Conservation (phyloP, 2,888 invertebrate species). For the Nomada flava region DNA sequence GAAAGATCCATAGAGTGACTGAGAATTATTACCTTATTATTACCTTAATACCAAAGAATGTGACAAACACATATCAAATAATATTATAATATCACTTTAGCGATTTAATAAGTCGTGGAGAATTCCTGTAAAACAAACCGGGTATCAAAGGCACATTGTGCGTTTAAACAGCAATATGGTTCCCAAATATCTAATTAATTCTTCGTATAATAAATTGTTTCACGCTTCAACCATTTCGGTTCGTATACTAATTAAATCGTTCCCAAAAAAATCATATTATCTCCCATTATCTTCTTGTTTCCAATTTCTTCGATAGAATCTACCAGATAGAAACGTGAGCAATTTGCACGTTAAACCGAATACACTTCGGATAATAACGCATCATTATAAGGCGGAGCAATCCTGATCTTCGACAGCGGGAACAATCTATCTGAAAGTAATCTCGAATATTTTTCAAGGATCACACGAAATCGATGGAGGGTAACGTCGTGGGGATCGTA, state of each 20-base stretch:
- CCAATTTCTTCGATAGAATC: conserved; percentile 13
- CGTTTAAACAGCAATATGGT: no score
- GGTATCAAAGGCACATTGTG: no score
- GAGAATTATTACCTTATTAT: no score
- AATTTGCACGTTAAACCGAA: conserved; percentile 25
- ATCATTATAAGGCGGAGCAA: conserved; percentile 29
- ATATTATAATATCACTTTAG: no score
- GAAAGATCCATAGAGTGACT: no score
- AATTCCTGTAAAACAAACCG: no score
- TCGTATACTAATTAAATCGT: background rate
- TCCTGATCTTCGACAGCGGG: background rate
- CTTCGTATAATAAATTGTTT: no score
- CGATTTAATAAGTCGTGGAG: no score
- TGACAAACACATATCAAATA: no score
- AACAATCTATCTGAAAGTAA: conserved; percentile 2
- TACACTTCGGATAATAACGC: conserved; percentile 45
- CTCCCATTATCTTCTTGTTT: background rate
- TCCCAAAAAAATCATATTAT: background rate
- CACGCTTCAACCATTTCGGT: no score
- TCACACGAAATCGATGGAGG: background rate
- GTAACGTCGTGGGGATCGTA: background rate
- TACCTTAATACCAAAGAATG: no score
- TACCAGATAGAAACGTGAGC: conserved; percentile 4
- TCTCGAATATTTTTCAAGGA: conserved; percentile 18
- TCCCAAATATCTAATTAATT: no score